These are phyloP conservation scores for Labeo calbasu DNA, from an alignment of 2,797 vertebrate species.

Conservation along the genomic window DNA sequence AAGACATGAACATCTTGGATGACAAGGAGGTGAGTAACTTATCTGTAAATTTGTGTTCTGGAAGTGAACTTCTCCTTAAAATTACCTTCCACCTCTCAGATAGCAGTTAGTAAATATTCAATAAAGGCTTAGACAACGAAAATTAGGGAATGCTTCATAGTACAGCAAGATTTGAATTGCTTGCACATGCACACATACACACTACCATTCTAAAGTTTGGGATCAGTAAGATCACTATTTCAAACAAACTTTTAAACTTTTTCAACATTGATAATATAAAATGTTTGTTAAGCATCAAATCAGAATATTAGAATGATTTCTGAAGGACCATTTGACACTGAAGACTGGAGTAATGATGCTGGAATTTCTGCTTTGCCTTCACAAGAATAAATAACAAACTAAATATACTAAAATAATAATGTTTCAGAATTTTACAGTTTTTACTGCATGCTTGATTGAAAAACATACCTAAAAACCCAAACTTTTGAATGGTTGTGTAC, in stretches of 20 bases:
- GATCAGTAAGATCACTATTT: background rate
- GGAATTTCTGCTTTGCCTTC: background rate
- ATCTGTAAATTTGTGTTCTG: no score
- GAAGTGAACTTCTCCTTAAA: no score
- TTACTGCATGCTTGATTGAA: background rate
- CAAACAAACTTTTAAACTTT: background rate
- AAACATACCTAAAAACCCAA: constrained; percentile 3
- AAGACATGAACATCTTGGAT: no score
- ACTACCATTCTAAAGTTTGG: background rate
- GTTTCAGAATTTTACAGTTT: background rate
- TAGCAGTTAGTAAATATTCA: background rate
- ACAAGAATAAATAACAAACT: background rate
- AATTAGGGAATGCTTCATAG: background rate
- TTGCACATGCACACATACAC: constrained; percentile 6
- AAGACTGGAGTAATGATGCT: no score
- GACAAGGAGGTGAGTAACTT: no score
- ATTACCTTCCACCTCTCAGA: background rate
- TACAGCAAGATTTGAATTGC: background rate
- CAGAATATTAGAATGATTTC: background rate
- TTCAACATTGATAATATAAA: background rate
- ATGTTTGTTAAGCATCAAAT: background rate
- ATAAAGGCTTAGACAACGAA: no score
- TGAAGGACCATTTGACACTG: background rate
- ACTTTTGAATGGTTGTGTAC: background rate
- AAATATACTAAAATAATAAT: background rate